Evolutionary conservation across 2,797 vertebrate species (phyloP).

Genomic region (Micropoecilia bifurca): DNA sequence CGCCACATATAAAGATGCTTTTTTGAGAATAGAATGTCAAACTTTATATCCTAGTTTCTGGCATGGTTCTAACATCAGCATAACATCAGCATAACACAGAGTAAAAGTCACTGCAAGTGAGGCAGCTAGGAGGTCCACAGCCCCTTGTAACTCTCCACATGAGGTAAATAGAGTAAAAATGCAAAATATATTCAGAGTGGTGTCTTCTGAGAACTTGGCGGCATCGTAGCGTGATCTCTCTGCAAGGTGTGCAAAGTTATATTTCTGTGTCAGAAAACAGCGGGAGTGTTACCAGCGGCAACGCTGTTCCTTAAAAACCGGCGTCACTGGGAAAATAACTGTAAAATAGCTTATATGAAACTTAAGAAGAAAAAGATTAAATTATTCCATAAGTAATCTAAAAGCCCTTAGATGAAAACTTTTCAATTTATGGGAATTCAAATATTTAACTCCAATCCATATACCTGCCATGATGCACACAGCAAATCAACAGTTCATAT

Average conservation of each 20-base stretch:
- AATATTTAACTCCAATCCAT: neutral
- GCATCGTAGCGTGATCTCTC: neutral
- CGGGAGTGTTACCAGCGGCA: neutral
- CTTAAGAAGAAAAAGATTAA: neutral
- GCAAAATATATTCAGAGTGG: neutral
- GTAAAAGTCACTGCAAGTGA: neutral
- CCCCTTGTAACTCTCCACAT: neutral
- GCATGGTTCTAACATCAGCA: neutral
- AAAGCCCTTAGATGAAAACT: too few relatives aligned
- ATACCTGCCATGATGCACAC: neutral
- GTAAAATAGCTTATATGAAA: neutral
- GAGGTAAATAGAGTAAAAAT: slow-evolving; percentile 9
- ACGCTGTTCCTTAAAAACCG: slow-evolving; percentile 19
- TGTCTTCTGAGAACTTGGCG: slow-evolving; percentile 9
- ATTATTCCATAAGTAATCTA: neutral
- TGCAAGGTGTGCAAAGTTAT: slow-evolving; percentile 1
- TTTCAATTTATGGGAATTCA: neutral
- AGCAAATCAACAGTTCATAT: neutral
- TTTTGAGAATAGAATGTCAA: neutral
- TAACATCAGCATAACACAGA: neutral
- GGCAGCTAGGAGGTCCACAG: neutral
- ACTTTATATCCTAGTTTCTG: neutral
- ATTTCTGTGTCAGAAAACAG: slow-evolving; percentile 10
- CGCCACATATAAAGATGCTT: neutral
- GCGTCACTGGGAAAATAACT: neutral